Evolutionary conservation across 2,888 invertebrate species (phyloP).

Genomic region (Pediacus dermestoides): DNA sequence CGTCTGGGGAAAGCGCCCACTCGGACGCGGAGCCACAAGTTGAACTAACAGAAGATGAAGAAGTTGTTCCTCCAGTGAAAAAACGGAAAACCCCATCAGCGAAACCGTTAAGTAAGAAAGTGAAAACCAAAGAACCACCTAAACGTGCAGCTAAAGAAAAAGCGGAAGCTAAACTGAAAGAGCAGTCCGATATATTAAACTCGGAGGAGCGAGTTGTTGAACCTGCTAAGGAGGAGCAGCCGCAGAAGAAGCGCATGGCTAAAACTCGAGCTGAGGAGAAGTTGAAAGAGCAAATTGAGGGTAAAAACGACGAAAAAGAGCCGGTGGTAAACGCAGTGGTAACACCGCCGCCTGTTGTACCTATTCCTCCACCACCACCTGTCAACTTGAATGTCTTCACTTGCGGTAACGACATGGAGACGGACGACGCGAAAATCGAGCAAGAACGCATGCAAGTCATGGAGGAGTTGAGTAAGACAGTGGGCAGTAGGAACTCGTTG

Average conservation of each 20-base stretch:
- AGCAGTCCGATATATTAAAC: background rate
- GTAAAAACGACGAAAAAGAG: constrained; percentile 18
- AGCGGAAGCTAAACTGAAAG: constrained; percentile 30
- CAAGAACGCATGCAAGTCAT: constrained; percentile 52
- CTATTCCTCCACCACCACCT: background rate
- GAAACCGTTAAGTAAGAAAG: too few species aligned
- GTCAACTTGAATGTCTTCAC: constrained; percentile 39
- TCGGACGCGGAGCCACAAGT: too few species aligned
- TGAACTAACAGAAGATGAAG: constrained; percentile 3
- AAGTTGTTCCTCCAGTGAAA: background rate
- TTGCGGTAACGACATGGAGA: constrained; percentile 45
- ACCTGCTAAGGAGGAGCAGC: constrained; percentile 1
- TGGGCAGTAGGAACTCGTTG: constrained; percentile 37
- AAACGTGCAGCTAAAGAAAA: constrained; percentile 34
- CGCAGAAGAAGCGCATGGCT: background rate
- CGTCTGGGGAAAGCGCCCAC: background rate
- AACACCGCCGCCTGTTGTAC: background rate
- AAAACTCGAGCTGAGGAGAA: constrained; percentile 4
- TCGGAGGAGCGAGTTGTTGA: constrained; percentile 6
- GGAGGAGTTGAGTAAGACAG: constrained; percentile 49
- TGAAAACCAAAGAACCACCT: constrained; percentile 29
- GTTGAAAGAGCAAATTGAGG: constrained; percentile 10
- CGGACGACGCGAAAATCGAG: constrained; percentile 50
- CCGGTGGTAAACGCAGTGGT: too few species aligned
- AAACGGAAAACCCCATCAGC: constrained; percentile 9